Evolutionary conservation across 2,113 vertebrate species (phyloP).

Genomic region (Picathartes gymnocephalus): DNA sequence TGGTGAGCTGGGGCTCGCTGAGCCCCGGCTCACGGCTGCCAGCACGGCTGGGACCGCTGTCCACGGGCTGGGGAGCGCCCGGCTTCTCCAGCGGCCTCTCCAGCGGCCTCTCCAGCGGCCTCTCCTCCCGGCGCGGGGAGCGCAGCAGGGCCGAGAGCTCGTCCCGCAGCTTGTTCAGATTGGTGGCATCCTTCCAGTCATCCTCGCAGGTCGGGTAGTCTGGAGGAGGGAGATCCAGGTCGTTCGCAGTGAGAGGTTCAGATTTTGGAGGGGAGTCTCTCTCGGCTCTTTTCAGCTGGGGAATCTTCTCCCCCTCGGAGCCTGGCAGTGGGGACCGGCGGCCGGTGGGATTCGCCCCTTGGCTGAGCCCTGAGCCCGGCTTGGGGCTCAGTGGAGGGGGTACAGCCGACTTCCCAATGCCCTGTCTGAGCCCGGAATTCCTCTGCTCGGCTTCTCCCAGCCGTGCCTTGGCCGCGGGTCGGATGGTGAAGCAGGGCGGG

Average conservation of each 20-base stretch:
- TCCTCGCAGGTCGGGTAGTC: conserved; percentile 17
- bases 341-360: accelerated
- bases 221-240: conserved; percentile 32
- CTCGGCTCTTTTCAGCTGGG: neutral
- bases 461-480: neutral
- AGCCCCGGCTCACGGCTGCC: neutral
- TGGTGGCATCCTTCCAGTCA: conserved; percentile 64
- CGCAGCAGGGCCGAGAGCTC: conserved; percentile 71
- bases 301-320: neutral
- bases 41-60: accelerated
- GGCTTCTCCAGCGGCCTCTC: neutral
- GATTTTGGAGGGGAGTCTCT: neutral
- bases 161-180: conserved; percentile 61
- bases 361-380: neutral
- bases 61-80: accelerated
- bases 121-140: conserved; percentile 37
- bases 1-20: neutral
- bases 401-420: neutral
- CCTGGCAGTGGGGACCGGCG: neutral
- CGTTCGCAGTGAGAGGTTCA: neutral
- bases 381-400: neutral
- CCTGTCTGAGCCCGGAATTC: neutral
- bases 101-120: neutral
- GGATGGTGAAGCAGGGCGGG: conserved; percentile 60
- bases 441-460: neutral